Evolutionary conservation across 1,140 invertebrate species (phyloP).

Genomic region (Drosophila nigromelanica): DNA sequence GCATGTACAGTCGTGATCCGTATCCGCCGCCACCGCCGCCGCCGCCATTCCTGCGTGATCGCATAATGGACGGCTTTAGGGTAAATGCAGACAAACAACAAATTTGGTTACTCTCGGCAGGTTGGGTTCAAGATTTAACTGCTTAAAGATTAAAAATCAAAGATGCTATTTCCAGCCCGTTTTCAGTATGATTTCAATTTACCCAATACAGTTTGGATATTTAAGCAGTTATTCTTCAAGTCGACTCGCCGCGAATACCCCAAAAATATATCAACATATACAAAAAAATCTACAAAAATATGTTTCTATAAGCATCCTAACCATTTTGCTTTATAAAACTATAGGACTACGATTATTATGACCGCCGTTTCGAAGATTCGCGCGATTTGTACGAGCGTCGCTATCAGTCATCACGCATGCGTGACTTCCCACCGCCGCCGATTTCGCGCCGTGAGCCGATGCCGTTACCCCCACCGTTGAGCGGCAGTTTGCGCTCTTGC

Average conservation of each 20-base stretch:
- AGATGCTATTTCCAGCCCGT: neutral
- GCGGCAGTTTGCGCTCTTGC: conserved; percentile 85
- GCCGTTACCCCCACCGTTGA: conserved; percentile 83
- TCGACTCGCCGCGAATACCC: conserved; percentile 30
- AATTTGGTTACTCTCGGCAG: conserved; percentile 44
- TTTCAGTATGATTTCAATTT: neutral
- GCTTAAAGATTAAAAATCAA: conserved; percentile 2
- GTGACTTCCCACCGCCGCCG: conserved; percentile 87
- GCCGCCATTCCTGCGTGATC: conserved; percentile 93
- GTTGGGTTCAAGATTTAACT: conserved; percentile 57
- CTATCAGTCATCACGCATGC: conserved; percentile 87
- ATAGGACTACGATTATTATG: conserved; percentile 93
- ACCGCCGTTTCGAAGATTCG: conserved; percentile 90
- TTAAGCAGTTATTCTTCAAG: conserved; percentile 45
- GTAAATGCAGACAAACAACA: conserved; percentile 85
- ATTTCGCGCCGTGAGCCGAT: conserved; percentile 85
- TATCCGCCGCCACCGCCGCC: conserved; percentile 93
- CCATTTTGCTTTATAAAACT: neutral
- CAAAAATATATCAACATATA: conserved; percentile 5
- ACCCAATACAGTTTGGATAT: neutral
- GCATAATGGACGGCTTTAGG: conserved; percentile 93
- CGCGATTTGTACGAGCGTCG: conserved; percentile 91
- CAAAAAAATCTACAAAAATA: neutral
- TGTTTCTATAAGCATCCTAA: conserved; percentile 1
- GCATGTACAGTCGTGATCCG: conserved; percentile 92